phyloP scores from a whole-genome alignment of 2,888 invertebrate genomes.

The Lutraria lutraria region DNA sequence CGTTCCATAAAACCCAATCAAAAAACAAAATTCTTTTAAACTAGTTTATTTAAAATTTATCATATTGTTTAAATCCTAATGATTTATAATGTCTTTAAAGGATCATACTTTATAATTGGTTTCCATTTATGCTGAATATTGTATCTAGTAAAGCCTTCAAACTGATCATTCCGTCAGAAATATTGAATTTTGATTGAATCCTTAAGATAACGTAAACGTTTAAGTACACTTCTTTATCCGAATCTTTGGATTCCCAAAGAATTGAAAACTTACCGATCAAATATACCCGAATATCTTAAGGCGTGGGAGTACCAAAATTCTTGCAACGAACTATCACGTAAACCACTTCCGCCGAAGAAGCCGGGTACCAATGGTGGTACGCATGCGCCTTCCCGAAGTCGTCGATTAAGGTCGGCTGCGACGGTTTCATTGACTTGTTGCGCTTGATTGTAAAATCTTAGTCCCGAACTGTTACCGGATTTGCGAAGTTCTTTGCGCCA shows the following conservation, averaged over 20 bases:
- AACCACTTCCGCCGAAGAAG: conserved; percentile 32
- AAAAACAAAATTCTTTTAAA: too few species aligned
- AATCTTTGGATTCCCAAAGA: background rate
- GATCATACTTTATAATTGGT: background rate
- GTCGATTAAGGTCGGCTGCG: conserved; percentile 41
- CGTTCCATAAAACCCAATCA: too few species aligned
- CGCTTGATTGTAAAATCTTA: conserved; percentile 47
- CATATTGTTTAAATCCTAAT: background rate
- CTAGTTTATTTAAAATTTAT: too few species aligned
- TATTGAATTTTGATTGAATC: background rate
- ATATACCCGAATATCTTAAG: conserved; percentile 9
- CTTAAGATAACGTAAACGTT: background rate
- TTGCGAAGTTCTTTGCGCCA: conserved; percentile 68
- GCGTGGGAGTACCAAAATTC: conserved; percentile 58
- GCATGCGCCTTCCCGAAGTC: conserved; percentile 48
- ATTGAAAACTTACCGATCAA: conserved; percentile 39
- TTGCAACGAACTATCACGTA: conserved; percentile 43
- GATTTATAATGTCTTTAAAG: background rate
- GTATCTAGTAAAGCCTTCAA: background rate
- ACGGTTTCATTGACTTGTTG: conserved; percentile 37
- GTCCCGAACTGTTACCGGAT: conserved; percentile 26
- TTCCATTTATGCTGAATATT: background rate
- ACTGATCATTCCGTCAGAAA: background rate
- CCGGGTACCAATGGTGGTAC: conserved; percentile 41
- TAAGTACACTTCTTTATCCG: background rate